A percentile compares a stretch with the other conserved stretches of the same genome.
Evolutionary conservation across 2,797 vertebrate species (phyloP).

Genomic region (Neosilurus mollespiculum): DNA sequence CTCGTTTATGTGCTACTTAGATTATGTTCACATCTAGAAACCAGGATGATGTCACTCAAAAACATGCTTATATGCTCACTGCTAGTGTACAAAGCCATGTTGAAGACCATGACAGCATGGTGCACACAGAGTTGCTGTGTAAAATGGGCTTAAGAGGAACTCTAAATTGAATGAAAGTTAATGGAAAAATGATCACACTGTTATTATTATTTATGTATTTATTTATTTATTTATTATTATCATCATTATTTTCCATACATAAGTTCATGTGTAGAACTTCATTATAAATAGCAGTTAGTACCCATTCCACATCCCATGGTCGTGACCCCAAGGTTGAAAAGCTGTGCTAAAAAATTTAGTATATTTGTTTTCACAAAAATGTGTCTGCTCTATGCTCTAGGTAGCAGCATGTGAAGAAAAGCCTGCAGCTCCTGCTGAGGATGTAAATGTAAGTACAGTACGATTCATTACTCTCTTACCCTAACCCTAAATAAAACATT

Average conservation of each 20-base stretch:
- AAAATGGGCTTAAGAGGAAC: not conserved
- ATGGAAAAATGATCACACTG: not conserved
- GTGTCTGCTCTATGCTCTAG: constrained; percentile 64
- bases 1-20: not conserved
- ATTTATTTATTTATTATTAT: too few relatives aligned
- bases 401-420: constrained; percentile 69
- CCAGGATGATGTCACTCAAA: not conserved
- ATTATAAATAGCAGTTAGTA: not conserved
- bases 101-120: not conserved
- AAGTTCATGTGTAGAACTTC: not conserved
- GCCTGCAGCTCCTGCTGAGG: constrained; percentile 57
- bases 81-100: not conserved
- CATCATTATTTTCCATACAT: not conserved
- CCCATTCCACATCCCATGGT: not conserved
- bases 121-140: not conserved
- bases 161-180: not conserved
- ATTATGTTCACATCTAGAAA: not conserved
- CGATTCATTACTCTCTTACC: too few relatives aligned
- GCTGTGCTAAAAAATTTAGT: not conserved
- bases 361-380: constrained; percentile 58
- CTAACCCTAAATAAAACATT: too few relatives aligned
- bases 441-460: constrained; percentile 54
- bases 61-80: not conserved
- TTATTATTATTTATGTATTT: not conserved
- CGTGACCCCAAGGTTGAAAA: not conserved